These are phyloP conservation scores for Limnodromus scolopaceus DNA, from an alignment of 2,797 vertebrate genomes.

Conservation along the genomic window DNA sequence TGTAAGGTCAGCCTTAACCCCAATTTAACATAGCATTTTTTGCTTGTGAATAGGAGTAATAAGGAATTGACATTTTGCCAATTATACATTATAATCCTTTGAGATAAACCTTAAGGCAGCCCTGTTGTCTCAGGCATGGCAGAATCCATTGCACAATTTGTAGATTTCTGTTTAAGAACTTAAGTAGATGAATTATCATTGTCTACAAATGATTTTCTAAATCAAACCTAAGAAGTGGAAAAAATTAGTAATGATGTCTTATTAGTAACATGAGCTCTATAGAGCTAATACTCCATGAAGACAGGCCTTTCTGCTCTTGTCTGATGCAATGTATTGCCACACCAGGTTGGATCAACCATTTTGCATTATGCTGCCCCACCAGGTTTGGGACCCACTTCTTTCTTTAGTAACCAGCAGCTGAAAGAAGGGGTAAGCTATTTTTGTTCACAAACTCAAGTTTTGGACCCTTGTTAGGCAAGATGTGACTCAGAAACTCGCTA, in stretches of 20 bases:
- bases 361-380: neutral
- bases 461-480: neutral
- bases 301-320: neutral
- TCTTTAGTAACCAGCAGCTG: neutral
- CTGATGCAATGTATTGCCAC: neutral
- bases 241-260: constrained; percentile 2
- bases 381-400: neutral
- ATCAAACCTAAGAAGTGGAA: constrained; percentile 37
- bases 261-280: neutral
- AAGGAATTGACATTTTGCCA: constrained; percentile 54
- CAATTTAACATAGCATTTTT: neutral
- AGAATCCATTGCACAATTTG: constrained; percentile 34
- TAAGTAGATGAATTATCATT: constrained; percentile 19
- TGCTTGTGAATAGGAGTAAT: neutral
- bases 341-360: neutral
- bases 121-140: neutral
- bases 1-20: neutral
- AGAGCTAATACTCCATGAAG: neutral
- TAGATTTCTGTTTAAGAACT: constrained; percentile 45
- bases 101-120: constrained; percentile 43
- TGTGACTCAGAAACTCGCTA: neutral
- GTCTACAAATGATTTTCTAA: constrained; percentile 29
- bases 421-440: neutral
- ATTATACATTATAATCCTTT: neutral
- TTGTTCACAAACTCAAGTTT: neutral